Percentiles rank a stretch among this genome's conserved stretches.
These are phyloP conservation scores for Drosophila setosimentum DNA, from an alignment of 2,888 invertebrate genomes.

Conservation along the genomic window DNA sequence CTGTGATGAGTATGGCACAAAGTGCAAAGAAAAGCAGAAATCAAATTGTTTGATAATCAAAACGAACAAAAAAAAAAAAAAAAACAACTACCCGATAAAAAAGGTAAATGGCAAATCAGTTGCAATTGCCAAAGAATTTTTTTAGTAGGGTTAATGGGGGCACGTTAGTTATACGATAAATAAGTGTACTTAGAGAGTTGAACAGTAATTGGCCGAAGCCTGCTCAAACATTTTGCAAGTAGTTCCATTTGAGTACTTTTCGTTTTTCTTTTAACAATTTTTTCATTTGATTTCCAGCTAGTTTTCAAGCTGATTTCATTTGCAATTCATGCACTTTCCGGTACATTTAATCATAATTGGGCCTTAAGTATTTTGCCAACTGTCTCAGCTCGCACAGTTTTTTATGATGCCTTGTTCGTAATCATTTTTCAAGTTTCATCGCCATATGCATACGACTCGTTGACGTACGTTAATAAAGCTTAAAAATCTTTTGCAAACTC, in stretches of 20 bases:
- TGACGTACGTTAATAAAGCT: conserved; percentile 59
- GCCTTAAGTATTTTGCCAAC: conserved; percentile 21
- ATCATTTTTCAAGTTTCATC: conserved; percentile 27
- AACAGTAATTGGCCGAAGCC: conserved; percentile 2
- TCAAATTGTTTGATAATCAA: conserved; percentile 60
- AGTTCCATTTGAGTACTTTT: background rate
- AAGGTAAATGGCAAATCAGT: conserved; percentile 50
- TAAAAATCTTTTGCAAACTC: conserved; percentile 28
- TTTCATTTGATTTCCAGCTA: background rate
- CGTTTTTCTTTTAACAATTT: background rate
- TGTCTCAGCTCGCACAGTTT: conserved; percentile 8
- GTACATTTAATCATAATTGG: conserved; percentile 46
- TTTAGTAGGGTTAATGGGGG: background rate
- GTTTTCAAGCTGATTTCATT: conserved; percentile 27
- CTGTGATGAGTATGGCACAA: conserved; percentile 22
- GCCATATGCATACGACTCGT: conserved; percentile 69
- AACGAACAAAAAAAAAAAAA: conserved; percentile 10
- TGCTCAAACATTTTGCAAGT: background rate
- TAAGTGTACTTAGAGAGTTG: background rate
- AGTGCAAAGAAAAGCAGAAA: conserved; percentile 36
- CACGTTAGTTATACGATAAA: conserved; percentile 4
- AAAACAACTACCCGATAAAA: conserved; percentile 4
- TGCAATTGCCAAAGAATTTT: conserved; percentile 51
- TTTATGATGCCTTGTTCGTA: conserved; percentile 5
- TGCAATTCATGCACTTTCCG: conserved; percentile 19